Evolutionary conservation across 2,113 vertebrate species (phyloP), one percentile per base, ranked within the genome.

Genomic region (Cervus canadensis): DNA sequence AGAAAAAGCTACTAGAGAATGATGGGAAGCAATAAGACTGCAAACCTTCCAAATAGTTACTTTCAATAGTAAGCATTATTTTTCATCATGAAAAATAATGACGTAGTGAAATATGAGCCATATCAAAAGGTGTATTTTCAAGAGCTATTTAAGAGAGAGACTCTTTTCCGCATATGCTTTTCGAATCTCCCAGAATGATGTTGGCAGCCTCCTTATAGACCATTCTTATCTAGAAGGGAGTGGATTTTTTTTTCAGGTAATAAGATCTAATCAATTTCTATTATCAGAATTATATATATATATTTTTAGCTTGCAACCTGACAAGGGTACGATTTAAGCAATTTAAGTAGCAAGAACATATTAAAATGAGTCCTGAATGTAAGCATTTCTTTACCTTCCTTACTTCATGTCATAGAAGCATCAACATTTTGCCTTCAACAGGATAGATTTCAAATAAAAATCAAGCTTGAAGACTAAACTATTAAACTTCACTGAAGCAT

Each of bases 51-150:
- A 62, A n/a, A 83, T n/a, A 57, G 33, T 64, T 91, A 64, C 83
- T 86, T 96, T 96, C 33, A 87, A 79, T 84, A 88, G 54, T 78
- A 95, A 62, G 26, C 92, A 95, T 59, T 87, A 56, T 36, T 96
- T 93, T 83, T 87, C 54, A 59, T 78, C 48, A 40, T 33, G 30
- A 54, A 85, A 79, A 94, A 57, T 89, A 86, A 71, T 79, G n/a
- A 92, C 87, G 30, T 30, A 89, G 67, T 89, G 36, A 92, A 94
- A 60, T 62, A 50, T 25, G 15, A 60, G 19, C 19, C 79, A 74
- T 45, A 64, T 62, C 30, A 89, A 93, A 87, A 89, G 36, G 19
- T 36, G 2, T 67, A 57, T 78, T 94, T 88, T 87, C 74, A 94
- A 79, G 40, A 94, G 40, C 21, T 84, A 64, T 81, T 85, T 93